Evolutionary conservation across 1,140 invertebrate genomes (phyloP).

Genomic region (Wiebesia pumilae): DNA sequence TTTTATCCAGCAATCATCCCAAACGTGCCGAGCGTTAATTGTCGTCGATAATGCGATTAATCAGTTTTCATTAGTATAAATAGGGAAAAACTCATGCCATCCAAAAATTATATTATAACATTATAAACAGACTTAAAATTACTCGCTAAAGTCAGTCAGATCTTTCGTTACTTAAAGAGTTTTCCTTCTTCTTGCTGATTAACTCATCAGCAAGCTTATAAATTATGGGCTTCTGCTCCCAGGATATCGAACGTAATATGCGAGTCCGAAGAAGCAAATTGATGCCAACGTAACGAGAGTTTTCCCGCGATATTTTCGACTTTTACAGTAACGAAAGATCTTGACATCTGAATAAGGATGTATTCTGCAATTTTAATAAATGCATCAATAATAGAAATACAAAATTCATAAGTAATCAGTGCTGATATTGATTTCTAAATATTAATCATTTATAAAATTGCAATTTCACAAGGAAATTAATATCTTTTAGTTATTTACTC

Average conservation of each 20-base stretch:
- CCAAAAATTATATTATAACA: slow-evolving; percentile 35
- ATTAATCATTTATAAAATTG: not conserved
- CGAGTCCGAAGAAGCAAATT: too few species aligned
- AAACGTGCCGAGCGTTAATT: slow-evolving; percentile 49
- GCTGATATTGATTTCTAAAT: not conserved
- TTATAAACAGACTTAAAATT: slow-evolving; percentile 17
- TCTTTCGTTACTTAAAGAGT: slow-evolving; percentile 29
- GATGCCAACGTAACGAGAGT: too few species aligned
- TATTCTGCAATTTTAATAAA: not conserved
- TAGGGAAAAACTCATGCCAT: slow-evolving; percentile 31
- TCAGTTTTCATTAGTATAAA: slow-evolving; percentile 45
- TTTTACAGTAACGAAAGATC: slow-evolving; percentile 2
- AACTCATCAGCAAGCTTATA: too few species aligned
- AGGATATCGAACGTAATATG: too few species aligned
- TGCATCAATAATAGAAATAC: not conserved
- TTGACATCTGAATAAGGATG: not conserved
- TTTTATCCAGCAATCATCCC: slow-evolving; percentile 32
- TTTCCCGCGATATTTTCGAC: too few species aligned
- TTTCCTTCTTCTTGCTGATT: not conserved
- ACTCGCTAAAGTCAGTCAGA: not conserved
- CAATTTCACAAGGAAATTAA: not conserved
- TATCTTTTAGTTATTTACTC: slow-evolving; percentile 23
- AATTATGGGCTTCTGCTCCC: too few species aligned
- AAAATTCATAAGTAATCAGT: slow-evolving; percentile 10
- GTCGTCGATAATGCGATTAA: slow-evolving; percentile 45